Conservation (phyloP, 2,797 vertebrate genomes). For the Parotocinclus haroldoi region DNA sequence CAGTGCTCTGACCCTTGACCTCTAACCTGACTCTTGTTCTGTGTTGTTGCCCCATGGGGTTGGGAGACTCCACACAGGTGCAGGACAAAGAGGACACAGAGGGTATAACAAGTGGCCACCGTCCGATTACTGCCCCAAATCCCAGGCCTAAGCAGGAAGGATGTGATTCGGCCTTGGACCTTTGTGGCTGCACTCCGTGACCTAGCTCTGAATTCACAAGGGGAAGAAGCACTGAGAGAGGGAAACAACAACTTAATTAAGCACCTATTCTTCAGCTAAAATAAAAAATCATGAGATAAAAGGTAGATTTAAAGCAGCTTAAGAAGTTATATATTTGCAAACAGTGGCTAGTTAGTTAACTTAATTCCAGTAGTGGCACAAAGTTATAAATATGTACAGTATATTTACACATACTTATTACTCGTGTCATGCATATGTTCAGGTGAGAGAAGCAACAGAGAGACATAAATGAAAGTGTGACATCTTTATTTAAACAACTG, state of each 20-base stretch:
- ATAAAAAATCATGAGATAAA: not conserved
- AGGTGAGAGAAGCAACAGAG: no score
- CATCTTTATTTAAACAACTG: no score
- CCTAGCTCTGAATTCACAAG: constrained; percentile 62
- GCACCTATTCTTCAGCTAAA: not conserved
- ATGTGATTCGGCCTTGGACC: constrained; percentile 62
- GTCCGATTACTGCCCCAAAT: constrained; percentile 70
- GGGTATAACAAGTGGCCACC: constrained; percentile 67
- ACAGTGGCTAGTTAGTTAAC: no score
- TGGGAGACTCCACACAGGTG: constrained; percentile 80
- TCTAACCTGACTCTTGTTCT: constrained; percentile 85
- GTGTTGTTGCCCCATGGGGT: constrained; percentile 74
- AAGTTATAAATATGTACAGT: no score
- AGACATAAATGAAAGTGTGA: no score
- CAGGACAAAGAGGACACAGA: constrained; percentile 71
- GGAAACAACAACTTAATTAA: constrained; percentile 30
- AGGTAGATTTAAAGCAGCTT: not conserved
- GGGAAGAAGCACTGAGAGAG: constrained; percentile 45
- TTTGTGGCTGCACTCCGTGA: constrained; percentile 61
- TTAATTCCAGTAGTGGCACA: no score
- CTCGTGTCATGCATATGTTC: no score
- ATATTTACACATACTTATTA: no score
- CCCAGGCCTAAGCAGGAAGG: constrained; percentile 67
- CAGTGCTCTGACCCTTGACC: constrained; percentile 80
- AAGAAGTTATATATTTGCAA: no score